A percentile compares a stretch with the other conserved stretches of the same genome.
These are phyloP conservation scores for Plectropomus leopardus DNA, from an alignment of 2,113 vertebrate species.

Conservation along the genomic window DNA sequence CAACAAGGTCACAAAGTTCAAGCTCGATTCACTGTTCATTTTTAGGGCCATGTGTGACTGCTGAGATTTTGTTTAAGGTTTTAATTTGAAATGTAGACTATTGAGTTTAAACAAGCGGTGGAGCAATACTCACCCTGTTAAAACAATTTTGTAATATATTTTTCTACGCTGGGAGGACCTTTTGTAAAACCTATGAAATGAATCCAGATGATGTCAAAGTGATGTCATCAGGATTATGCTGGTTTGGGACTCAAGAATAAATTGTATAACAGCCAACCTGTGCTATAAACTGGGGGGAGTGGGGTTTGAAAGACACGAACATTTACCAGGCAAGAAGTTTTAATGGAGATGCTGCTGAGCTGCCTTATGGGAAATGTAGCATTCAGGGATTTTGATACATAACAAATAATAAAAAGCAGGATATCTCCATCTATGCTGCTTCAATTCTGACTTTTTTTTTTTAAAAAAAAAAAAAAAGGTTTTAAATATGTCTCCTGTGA, in stretches of 20 bases:
- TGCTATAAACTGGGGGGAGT: not conserved
- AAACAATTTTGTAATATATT: not conserved
- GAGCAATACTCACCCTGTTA: not conserved
- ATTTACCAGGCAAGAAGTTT: not conserved
- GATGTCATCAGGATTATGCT: not conserved
- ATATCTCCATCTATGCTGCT: not conserved
- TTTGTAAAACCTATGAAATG: not conserved
- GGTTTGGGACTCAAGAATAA: not conserved
- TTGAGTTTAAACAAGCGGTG: not conserved
- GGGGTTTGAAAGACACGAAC: too few species aligned
- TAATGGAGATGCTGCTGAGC: not conserved
- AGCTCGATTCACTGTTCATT: not conserved
- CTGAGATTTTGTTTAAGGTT: not conserved
- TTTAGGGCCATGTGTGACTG: not conserved
- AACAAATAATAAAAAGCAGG: not conserved
- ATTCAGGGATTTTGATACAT: not conserved
- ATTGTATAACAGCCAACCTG: too few species aligned
- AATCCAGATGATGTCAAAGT: not conserved
- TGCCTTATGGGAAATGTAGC: not conserved
- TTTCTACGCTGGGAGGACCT: not conserved
- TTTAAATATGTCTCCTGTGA: not conserved
- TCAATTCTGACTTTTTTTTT: not conserved
- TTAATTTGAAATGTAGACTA: not conserved
- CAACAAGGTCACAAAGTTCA: conserved; percentile 16
- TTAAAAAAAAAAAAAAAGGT: too few species aligned